Base-by-base conservation (phyloP, 1,140 invertebrate species). In the Achatina immaculata region DNA sequence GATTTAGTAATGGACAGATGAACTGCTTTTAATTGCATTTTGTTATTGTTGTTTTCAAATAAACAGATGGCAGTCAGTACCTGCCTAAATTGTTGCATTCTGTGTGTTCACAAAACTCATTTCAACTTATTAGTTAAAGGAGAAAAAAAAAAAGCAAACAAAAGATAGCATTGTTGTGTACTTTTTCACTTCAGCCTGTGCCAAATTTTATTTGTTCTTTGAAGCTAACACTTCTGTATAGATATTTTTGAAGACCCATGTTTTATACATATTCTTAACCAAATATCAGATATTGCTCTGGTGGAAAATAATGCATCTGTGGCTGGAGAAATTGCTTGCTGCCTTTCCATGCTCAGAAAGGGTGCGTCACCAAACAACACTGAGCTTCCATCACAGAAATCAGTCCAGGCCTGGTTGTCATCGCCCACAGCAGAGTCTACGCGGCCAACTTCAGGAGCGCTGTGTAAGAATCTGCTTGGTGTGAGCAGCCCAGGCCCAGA, bases 271-370 rank as follows among this genome's bases (percentile, higher is more conserved):
- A 28, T 74, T 55, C 55, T 77, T 77, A 65, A 45, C 51, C 19
- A 1, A 24, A 2, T 19, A 19, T n/a, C 89, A 95, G 96, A 99
- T 92, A 95, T 97, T 87, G 95, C 94, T 4, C 92, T 99, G 40
- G 95, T 99, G 85, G 24, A 80, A 42, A 81, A 81, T 68, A 84
- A 82, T 48, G 81, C 81, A 48, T 34, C 31, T 0, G 76, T 75
- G 28, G 81, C 81, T 34, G 81, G 48, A 11, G 40, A 43, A 0
- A 82, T 82, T 28, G 81, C 81, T 19, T 31, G 11, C 9, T 72
- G 68, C 34, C 68, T 80, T n/a, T 19, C 65, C 31, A 40, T 55
- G 43, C 62, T 80, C 42, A 14, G 24, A 51, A 4, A 3, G 6
- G 16, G 45, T 74, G 72, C 11, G 6, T 2, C 43, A 28, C 21